These are phyloP conservation scores for Eonycteris spelaea DNA, from an alignment of 2,113 vertebrate genomes.

Conservation along the genomic window DNA sequence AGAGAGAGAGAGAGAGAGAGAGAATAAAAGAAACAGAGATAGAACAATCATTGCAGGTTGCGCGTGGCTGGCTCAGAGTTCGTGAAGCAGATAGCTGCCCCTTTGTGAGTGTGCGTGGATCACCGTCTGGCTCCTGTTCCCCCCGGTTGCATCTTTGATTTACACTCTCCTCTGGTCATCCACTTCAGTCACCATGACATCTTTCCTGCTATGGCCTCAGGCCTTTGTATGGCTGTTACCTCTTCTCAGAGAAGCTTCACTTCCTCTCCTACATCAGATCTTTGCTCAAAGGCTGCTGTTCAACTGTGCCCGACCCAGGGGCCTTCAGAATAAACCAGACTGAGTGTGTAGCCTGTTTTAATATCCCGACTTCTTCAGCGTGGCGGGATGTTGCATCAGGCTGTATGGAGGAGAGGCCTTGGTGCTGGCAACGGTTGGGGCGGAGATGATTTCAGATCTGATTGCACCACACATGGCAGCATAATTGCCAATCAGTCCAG, in stretches of 20 bases:
- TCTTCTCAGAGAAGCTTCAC: neutral
- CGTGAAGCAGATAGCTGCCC: neutral
- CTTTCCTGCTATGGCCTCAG: neutral
- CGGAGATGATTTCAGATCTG: conserved; percentile 72
- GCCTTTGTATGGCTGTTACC: neutral
- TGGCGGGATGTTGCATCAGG: neutral
- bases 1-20: too few species aligned
- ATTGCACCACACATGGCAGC: conserved; percentile 71
- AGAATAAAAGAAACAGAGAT: neutral
- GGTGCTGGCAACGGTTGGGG: conserved; percentile 28
- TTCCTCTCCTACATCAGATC: neutral
- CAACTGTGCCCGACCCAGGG: fast-evolving
- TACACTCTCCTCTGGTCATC: neutral
- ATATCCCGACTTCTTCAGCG: neutral
- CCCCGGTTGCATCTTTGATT: neutral
- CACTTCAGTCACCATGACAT: neutral
- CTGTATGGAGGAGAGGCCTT: conserved; percentile 14
- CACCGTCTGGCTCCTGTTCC: neutral
- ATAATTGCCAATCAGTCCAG: conserved; percentile 65
- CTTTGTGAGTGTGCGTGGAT: neutral
- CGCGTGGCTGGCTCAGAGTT: neutral
- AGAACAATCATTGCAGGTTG: neutral
- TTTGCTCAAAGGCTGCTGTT: neutral
- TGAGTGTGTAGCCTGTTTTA: neutral
- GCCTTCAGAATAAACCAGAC: neutral